These are phyloP conservation scores for Pogonomyrmex californicus DNA, from an alignment of 1,140 invertebrate genomes.

Conservation along the genomic window DNA sequence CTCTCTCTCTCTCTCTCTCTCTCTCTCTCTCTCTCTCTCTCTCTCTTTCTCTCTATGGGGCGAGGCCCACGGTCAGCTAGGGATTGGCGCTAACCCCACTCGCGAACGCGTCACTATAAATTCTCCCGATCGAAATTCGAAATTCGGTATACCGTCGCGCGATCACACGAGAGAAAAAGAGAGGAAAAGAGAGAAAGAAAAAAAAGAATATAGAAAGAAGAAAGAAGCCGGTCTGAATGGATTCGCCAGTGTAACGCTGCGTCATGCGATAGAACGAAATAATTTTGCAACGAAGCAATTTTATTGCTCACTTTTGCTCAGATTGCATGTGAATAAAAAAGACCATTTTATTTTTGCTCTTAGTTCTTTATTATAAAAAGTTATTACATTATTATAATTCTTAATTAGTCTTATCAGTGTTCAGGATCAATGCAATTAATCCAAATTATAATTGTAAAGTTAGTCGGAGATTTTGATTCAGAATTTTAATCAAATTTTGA, in stretches of 20 bases:
- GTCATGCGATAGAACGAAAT: not conserved
- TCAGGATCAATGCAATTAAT: not conserved
- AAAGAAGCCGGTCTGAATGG: conserved; percentile 12
- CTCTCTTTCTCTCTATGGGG: not conserved
- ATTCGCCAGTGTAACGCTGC: not conserved
- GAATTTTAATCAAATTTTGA: not conserved
- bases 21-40: not conserved
- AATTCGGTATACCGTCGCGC: conserved; percentile 66
- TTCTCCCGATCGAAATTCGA: conserved; percentile 71
- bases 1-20: not conserved
- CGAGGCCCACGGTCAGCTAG: conserved; percentile 47
- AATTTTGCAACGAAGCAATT: not conserved
- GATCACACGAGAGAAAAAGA: conserved; percentile 65
- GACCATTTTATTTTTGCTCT: not conserved
- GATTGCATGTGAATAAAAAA: not conserved
- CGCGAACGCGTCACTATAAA: conserved; percentile 68
- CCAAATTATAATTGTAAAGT: conserved; percentile 4
- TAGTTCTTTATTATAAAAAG: not conserved
- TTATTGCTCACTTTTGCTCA: not conserved
- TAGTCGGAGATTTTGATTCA: not conserved
- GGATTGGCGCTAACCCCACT: conserved; percentile 35
- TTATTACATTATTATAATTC: not conserved
- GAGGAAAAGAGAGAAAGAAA: conserved; percentile 18
- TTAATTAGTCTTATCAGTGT: not conserved
- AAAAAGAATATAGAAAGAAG: not conserved